These are phyloP conservation scores for Puntigrus tetrazona DNA, from an alignment of 2,113 vertebrate species.

Conservation along the genomic window DNA sequence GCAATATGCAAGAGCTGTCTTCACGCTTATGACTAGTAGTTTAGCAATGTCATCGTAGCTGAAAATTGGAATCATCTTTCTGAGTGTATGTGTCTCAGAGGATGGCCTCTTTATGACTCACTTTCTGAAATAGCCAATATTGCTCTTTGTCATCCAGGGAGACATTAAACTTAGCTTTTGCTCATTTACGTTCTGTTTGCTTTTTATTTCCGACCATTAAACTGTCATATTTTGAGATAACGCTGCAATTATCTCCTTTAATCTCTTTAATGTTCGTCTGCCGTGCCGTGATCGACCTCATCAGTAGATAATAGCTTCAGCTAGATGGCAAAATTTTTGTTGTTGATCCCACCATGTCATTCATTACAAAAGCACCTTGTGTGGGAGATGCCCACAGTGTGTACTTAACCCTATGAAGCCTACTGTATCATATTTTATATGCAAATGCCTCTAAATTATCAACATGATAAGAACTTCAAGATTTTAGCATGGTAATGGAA, in stretches of 20 bases:
- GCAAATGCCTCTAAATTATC: background rate
- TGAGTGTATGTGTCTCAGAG: slow-evolving; percentile 5
- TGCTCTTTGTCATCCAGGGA: slow-evolving; percentile 27
- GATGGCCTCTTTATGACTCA: background rate
- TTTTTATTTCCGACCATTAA: slow-evolving; percentile 33
- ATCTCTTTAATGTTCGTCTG: slow-evolving; percentile 20
- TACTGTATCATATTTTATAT: background rate
- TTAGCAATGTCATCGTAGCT: slow-evolving; percentile 12
- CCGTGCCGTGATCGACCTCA: background rate
- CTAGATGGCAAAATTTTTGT: background rate
- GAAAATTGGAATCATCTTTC: slow-evolving; percentile 17
- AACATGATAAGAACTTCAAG: background rate
- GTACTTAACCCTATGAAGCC: background rate
- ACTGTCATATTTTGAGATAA: slow-evolving; percentile 41
- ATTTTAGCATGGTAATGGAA: no score
- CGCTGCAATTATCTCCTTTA: slow-evolving; percentile 27
- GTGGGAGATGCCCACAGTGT: background rate
- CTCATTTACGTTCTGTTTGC: slow-evolving; percentile 30
- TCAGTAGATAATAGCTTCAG: slow-evolving; percentile 11
- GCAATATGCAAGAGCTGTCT: background rate
- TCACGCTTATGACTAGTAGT: slow-evolving; percentile 1
- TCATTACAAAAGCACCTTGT: background rate
- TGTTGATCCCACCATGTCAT: background rate
- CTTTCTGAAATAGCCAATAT: slow-evolving; percentile 11
- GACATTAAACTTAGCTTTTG: slow-evolving; percentile 10